Evolutionary conservation across 2,797 vertebrate genomes (phyloP).

Genomic region (Schizopygopsis pylzovi): DNA sequence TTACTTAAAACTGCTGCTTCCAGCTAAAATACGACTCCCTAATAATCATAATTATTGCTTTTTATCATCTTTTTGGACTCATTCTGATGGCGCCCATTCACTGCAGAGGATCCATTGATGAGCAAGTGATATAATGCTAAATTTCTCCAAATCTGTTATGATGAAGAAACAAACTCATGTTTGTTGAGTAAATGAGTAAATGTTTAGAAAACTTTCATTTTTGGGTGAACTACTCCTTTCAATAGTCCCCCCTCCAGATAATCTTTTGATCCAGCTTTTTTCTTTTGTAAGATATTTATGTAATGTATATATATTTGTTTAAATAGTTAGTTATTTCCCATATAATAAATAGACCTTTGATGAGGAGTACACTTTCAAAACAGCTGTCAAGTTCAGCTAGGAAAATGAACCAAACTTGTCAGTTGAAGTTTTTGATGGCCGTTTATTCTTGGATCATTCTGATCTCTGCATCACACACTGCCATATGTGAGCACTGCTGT

Average conservation of each 20-base stretch:
- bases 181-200: not conserved
- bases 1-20: too few relatives aligned
- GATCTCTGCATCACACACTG: slow-evolving; percentile 36
- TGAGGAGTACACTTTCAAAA: slow-evolving; percentile 37
- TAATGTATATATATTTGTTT: not conserved
- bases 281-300: not conserved
- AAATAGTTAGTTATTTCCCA: not conserved
- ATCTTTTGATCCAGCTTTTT: not conserved
- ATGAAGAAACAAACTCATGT: not conserved
- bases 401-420: slow-evolving; percentile 40
- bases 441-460: slow-evolving; percentile 57
- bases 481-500: slow-evolving; percentile 16
- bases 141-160: not conserved
- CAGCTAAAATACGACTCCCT: too few relatives aligned
- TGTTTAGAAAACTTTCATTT: not conserved
- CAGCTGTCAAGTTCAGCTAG: slow-evolving; percentile 25
- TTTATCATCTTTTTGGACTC: too few relatives aligned
- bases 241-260: not conserved
- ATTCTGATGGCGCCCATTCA: too few relatives aligned
- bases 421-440: slow-evolving; percentile 55
- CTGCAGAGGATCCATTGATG: too few relatives aligned
- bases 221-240: not conserved
- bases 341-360: slow-evolving; percentile 13
- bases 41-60: too few relatives aligned
- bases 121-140: too few relatives aligned